Conservation (phyloP, 2,888 invertebrate species). For the Argyresthia goedartella region DNA sequence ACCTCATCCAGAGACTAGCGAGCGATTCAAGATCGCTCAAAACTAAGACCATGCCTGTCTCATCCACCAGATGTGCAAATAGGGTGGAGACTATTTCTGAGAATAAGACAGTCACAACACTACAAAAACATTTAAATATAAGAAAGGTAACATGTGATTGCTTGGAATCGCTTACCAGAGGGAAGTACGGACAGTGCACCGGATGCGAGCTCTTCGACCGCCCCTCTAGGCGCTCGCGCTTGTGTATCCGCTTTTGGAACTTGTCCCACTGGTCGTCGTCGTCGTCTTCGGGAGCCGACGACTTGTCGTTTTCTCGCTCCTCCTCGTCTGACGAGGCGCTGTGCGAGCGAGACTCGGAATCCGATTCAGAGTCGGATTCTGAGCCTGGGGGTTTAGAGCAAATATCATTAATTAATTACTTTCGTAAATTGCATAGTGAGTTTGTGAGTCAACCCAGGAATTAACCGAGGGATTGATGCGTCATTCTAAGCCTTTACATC, state of each 20-base stretch:
- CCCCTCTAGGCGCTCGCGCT: conserved; percentile 91
- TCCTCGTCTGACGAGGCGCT: conserved; percentile 23
- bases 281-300: conserved; percentile 74
- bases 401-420: not conserved
- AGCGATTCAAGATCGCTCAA: no score
- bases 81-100: no score
- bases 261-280: conserved; percentile 96
- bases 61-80: no score
- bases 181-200: conserved; percentile 98
- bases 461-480: no score
- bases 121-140: no score
- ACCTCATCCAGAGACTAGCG: no score
- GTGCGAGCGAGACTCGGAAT: conserved; percentile 59
- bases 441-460: no score
- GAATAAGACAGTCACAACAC: no score
- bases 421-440: not conserved
- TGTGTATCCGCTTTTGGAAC: conserved; percentile 89
- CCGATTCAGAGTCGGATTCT: conserved; percentile 57
- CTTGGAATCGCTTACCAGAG: conserved; percentile 73
- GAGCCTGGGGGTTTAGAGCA: conserved; percentile 21
- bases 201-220: conserved; percentile 94
- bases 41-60: no score
- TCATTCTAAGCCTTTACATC: no score
- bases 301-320: conserved; percentile 73
- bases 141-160: no score